Conservation (phyloP, 2,888 invertebrate species). For the Charanyca ferruginea region DNA sequence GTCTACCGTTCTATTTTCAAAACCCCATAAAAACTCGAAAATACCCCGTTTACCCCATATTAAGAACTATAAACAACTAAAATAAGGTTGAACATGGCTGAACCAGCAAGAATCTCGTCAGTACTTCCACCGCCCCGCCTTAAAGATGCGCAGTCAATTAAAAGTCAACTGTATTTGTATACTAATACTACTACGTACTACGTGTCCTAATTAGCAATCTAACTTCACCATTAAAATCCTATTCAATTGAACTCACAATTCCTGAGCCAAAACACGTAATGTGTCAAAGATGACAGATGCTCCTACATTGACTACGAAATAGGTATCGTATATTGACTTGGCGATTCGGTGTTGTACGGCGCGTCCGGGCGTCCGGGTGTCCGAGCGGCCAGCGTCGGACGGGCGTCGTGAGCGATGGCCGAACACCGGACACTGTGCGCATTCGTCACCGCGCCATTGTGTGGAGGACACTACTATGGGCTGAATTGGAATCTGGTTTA, state of each 20-base stretch:
- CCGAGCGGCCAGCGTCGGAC: conserved; percentile 57
- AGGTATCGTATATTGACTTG: conserved; percentile 58
- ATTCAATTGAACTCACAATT: conserved; percentile 25
- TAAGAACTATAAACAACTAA: too few relatives aligned
- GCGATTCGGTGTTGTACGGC: conserved; percentile 66
- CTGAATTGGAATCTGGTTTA: conserved; percentile 46
- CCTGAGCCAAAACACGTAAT: conserved; percentile 29
- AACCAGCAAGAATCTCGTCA: too few relatives aligned
- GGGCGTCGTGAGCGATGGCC: conserved; percentile 74
- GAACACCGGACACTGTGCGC: conserved; percentile 71
- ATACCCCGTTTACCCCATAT: too few relatives aligned
- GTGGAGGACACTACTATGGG: conserved; percentile 49
- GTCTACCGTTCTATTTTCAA: too few relatives aligned
- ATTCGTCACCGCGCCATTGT: conserved; percentile 75
- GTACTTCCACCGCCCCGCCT: too few relatives aligned
- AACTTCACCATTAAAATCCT: conserved; percentile 12
- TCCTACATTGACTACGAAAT: conserved; percentile 44
- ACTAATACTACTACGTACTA: too few relatives aligned
- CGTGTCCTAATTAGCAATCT: not conserved
- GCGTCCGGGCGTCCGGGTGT: conserved; percentile 63
- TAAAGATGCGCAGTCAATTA: too few relatives aligned
- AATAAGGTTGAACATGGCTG: too few relatives aligned
- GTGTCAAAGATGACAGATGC: conserved; percentile 62
- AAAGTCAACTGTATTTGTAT: not conserved
- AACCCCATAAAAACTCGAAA: too few relatives aligned